phyloP scores from a whole-genome alignment of 1,140 invertebrate species.

The Trichogramma pretiosum region DNA sequence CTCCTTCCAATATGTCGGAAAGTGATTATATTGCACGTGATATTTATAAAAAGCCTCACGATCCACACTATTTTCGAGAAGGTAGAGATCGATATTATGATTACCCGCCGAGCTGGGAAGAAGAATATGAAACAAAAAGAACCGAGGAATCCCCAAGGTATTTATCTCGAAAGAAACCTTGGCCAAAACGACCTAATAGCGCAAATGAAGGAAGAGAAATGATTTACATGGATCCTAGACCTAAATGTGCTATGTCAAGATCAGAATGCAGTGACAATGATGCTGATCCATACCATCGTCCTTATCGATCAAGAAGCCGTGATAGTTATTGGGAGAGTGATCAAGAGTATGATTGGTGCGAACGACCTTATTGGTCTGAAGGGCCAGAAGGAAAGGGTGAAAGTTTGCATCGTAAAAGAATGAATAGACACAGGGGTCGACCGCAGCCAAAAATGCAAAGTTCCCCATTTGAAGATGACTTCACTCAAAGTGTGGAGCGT shows the following conservation, averaged over 20 bases:
- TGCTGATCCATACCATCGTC: slow-evolving; percentile 35
- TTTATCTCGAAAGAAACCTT: slow-evolving; percentile 46
- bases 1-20: slow-evolving; percentile 19
- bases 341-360: slow-evolving; percentile 41
- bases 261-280: slow-evolving; percentile 45
- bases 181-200: slow-evolving; percentile 56
- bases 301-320: slow-evolving; percentile 38
- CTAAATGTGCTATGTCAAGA: slow-evolving; percentile 37
- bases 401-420: slow-evolving; percentile 37
- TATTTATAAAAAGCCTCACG: slow-evolving; percentile 31
- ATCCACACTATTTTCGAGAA: slow-evolving; percentile 32
- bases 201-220: slow-evolving; percentile 45
- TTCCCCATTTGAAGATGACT: slow-evolving; percentile 64
- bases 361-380: slow-evolving; percentile 39
- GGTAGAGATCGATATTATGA: slow-evolving; percentile 32
- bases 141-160: slow-evolving; percentile 39
- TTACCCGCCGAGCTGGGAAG: slow-evolving; percentile 31
- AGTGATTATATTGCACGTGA: slow-evolving; percentile 30
- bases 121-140: slow-evolving; percentile 30
- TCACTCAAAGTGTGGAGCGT: slow-evolving; percentile 43
- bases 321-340: slow-evolving; percentile 43
- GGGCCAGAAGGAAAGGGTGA: slow-evolving; percentile 35
- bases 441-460: slow-evolving; percentile 41
- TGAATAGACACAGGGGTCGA: slow-evolving; percentile 38
- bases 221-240: slow-evolving; percentile 30